A percentile compares a stretch with the other conserved stretches of the same genome.
Evolutionary conservation across 92 coral and sea anemone genomes (phyloP).

Genomic region (Epizoanthus stellaris): DNA sequence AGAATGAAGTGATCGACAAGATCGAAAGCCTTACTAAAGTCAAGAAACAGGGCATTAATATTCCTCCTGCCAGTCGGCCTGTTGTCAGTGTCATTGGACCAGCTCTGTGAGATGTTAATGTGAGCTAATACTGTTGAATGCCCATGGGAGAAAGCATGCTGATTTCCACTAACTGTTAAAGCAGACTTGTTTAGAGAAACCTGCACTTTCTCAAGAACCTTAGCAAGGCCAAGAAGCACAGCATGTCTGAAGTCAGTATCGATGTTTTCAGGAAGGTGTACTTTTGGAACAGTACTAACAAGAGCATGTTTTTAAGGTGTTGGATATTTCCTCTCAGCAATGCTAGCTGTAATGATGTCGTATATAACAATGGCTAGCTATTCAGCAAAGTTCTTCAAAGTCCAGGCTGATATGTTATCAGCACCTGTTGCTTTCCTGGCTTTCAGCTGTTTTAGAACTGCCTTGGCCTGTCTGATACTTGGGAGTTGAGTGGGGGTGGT

Average conservation of each 20-base stretch:
- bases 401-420: background rate
- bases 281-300: constrained; percentile 34
- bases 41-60: constrained; percentile 35
- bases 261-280: constrained; percentile 18
- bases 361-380: constrained; percentile 20
- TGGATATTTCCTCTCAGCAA: constrained; percentile 6
- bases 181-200: constrained; percentile 20
- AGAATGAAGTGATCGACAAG: constrained; percentile 37
- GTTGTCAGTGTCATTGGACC: constrained; percentile 36
- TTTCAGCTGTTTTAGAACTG: background rate
- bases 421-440: background rate
- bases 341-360: constrained; percentile 8
- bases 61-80: constrained; percentile 25
- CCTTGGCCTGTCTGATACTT: constrained; percentile 9
- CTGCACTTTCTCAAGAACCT: constrained; percentile 25
- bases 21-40: constrained; percentile 37
- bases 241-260: constrained; percentile 45
- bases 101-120: constrained; percentile 21
- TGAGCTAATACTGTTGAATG: constrained; percentile 23
- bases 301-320: constrained; percentile 31
- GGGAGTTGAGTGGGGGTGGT: constrained; percentile 7
- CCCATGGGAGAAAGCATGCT: constrained; percentile 35
- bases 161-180: constrained; percentile 28
- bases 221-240: constrained; percentile 32
- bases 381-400: constrained; percentile 9